Base-by-base conservation (phyloP, 1,140 invertebrate species). In the Chironomus striatipennis region DNA sequence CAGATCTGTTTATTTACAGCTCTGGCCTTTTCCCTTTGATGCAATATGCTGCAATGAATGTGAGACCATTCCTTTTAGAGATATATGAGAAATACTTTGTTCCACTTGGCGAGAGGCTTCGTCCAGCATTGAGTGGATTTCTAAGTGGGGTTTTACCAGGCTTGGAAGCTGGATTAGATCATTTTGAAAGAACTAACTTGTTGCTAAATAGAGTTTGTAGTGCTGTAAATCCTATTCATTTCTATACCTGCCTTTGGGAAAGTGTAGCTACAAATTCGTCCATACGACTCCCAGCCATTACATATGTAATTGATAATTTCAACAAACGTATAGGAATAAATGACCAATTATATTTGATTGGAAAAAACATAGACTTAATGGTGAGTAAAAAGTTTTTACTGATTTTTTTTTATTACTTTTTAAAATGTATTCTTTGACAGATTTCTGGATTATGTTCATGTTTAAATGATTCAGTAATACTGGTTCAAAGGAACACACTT, bases 31-130 rank as follows among this genome's bases (percentile, higher is more conserved):
- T 98, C 84, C 96, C 96, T 47, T 81, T 98, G 34, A 86, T 98
- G 76, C 89, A 91, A 9, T 90, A 96, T 86, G 93, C 95, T 76
- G 94, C 94, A 18, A 96, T 96, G 90, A 95, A 93, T 82, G 93
- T 96, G 8, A 89, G 94, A 78, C 93, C 93, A 10, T 86, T 88
- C 5, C 83, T 98, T 65, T 81, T 98, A 74, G 89, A 87, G n/a
- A 88, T 98, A 74, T 98, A 97, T 81, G 96, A 98, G 85, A 93
- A 88, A 17, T 94, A 96, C 83, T 95, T 98, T 85, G 88, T 97
- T 24, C 93, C 93, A 10, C 84, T 98, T 64, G 90, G 92, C 43
- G 88, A 90, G 77, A 86, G 90, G 77, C 84, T 98, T 18, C 86
- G 91, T 74, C 95, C 95, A 12, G 93, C 91, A 4, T 83, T 98